These are phyloP conservation scores for Nomada flava DNA, from an alignment of 2,888 invertebrate genomes.

Conservation along the genomic window DNA sequence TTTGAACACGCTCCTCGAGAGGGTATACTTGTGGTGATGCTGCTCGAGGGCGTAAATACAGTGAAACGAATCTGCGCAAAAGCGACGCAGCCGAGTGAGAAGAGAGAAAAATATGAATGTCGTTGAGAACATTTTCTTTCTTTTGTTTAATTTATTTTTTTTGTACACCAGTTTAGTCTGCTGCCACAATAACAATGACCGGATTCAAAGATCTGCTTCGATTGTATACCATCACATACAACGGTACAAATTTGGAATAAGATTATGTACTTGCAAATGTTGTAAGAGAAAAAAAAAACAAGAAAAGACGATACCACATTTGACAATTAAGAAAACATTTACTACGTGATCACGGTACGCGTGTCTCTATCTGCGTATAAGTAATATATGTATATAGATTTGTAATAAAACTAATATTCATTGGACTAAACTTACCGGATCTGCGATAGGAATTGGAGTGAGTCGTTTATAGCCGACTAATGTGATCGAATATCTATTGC, in stretches of 20 bases:
- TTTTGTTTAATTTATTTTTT: background rate
- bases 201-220: conserved; percentile 9
- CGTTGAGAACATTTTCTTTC: conserved; percentile 40
- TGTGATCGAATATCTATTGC: conserved; percentile 70
- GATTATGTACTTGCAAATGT: background rate
- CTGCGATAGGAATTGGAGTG: conserved; percentile 78
- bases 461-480: conserved; percentile 78
- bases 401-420: conserved; percentile 58
- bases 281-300: background rate
- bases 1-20: conserved; percentile 47
- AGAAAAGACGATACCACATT: background rate
- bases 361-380: conserved; percentile 14
- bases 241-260: conserved; percentile 3
- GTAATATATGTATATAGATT: conserved; percentile 13
- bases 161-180: conserved; percentile 81
- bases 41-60: conserved; percentile 54
- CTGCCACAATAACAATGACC: conserved; percentile 70
- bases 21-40: conserved; percentile 37
- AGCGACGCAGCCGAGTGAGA: conserved; percentile 1
- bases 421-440: conserved; percentile 79
- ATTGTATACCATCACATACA: conserved; percentile 4
- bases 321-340: conserved; percentile 20
- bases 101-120: conserved; percentile 58
- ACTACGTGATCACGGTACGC: conserved; percentile 22
- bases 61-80: conserved; percentile 38